These are phyloP conservation scores for Chymomyza costata DNA, from an alignment of 1,140 invertebrate species.

Conservation along the genomic window DNA sequence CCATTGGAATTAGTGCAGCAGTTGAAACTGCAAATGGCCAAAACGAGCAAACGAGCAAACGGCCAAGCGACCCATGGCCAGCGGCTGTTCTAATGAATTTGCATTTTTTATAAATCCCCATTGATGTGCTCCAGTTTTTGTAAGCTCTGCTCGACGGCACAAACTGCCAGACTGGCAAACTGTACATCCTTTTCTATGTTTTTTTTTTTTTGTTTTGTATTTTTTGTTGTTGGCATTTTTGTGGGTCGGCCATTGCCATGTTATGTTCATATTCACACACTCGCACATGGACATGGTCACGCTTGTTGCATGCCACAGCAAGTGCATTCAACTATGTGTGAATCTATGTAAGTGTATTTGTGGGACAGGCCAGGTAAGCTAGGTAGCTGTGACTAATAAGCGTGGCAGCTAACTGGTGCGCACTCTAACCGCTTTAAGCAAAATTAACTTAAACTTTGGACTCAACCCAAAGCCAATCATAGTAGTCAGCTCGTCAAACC, in stretches of 20 bases:
- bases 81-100: slow-evolving; percentile 61
- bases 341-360: slow-evolving; percentile 6
- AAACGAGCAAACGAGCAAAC: too few relatives aligned
- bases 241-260: neutral
- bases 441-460: too few relatives aligned
- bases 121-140: slow-evolving; percentile 63
- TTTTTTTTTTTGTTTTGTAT: neutral
- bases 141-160: slow-evolving; percentile 14
- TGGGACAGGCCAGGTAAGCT: slow-evolving; percentile 1
- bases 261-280: too few relatives aligned
- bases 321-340: neutral
- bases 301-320: slow-evolving; percentile 46
- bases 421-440: too few relatives aligned
- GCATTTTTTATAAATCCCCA: slow-evolving; percentile 73
- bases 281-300: slow-evolving; percentile 8
- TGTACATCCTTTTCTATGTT: slow-evolving; percentile 42
- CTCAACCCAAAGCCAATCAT: too few relatives aligned
- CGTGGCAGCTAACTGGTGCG: too few relatives aligned
- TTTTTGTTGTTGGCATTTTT: slow-evolving; percentile 1
- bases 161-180: too few relatives aligned
- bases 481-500: too few relatives aligned
- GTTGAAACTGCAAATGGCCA: slow-evolving; percentile 6
- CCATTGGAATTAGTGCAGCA: slow-evolving; percentile 31
- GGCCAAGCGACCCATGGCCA: neutral
- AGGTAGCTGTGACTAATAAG: neutral